These are phyloP conservation scores for Myripristis murdjan DNA, from an alignment of 2,797 vertebrate genomes.

Conservation along the genomic window DNA sequence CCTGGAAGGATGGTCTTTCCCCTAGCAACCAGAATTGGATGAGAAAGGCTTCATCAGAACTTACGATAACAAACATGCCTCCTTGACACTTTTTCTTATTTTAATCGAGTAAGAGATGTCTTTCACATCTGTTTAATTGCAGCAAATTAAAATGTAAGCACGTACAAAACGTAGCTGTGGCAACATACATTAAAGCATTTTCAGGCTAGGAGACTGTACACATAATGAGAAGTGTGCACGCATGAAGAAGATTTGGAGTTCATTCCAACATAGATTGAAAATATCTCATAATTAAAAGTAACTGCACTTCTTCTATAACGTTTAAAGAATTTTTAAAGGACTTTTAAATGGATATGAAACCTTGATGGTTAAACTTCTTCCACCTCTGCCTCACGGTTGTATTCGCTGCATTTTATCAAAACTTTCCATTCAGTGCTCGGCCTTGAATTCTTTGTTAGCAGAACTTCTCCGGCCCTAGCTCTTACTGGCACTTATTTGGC, in stretches of 20 bases:
- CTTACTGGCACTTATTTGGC: not conserved
- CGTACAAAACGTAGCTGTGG: constrained; percentile 13
- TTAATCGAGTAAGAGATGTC: constrained; percentile 66
- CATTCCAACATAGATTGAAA: constrained; percentile 7
- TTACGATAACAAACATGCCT: constrained; percentile 74
- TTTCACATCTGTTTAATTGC: constrained; percentile 44
- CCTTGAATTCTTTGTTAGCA: not conserved
- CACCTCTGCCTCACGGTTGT: constrained; percentile 3
- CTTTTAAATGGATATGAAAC: constrained; percentile 22
- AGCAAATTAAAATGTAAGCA: constrained; percentile 41
- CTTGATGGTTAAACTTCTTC: constrained; percentile 17
- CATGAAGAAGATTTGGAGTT: not conserved
- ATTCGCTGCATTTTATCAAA: constrained; percentile 47
- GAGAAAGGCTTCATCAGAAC: constrained; percentile 57
- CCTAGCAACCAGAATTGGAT: constrained; percentile 76
- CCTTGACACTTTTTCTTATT: constrained; percentile 69
- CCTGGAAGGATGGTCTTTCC: constrained; percentile 87
- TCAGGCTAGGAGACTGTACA: constrained; percentile 3
- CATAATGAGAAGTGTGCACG: not conserved
- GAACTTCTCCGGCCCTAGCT: not conserved
- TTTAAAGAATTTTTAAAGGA: constrained; percentile 2
- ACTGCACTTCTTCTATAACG: not conserved
- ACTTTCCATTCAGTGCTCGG: constrained; percentile 9
- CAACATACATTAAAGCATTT: constrained; percentile 8
- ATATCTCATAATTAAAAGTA: constrained; percentile 9